Evolutionary conservation across 2,888 invertebrate species (phyloP).

Genomic region (Drosophila suboccidentalis): DNA sequence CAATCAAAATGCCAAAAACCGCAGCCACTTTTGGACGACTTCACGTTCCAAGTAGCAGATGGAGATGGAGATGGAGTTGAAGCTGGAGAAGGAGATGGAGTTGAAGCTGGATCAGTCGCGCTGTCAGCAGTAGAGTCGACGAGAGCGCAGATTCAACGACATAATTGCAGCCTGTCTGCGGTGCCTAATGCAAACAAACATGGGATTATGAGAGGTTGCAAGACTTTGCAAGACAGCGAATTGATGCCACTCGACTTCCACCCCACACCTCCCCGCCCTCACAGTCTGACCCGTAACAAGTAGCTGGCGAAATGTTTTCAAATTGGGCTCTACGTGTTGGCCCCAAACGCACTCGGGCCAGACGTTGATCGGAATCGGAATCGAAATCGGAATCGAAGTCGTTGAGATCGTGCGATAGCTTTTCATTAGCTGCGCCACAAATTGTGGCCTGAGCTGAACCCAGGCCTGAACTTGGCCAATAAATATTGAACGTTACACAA

Average conservation of each 20-base stretch:
- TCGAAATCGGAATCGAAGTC: conserved; percentile 24
- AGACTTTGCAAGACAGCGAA: conserved; percentile 35
- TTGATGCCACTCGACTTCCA: conserved; percentile 45
- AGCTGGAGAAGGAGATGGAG: conserved; percentile 11
- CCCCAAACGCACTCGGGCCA: conserved; percentile 63
- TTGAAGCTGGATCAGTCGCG: conserved; percentile 29
- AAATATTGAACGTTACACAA: conserved; percentile 27
- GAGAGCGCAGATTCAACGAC: conserved; percentile 65
- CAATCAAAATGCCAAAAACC: conserved; percentile 78
- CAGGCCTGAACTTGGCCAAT: conserved; percentile 57
- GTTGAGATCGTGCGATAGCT: conserved; percentile 75
- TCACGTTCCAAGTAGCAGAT: conserved; percentile 27
- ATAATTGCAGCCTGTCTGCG: conserved; percentile 79
- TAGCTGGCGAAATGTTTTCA: conserved; percentile 74
- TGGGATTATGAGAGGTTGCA: conserved; percentile 73
- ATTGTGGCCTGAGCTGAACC: conserved; percentile 69
- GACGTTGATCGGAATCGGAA: conserved; percentile 26
- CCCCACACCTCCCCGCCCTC: background rate
- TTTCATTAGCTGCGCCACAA: conserved; percentile 75
- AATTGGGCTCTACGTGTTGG: conserved; percentile 79
- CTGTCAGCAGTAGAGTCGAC: conserved; percentile 43
- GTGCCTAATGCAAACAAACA: conserved; percentile 81
- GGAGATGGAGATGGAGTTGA: conserved; percentile 15
- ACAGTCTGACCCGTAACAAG: conserved; percentile 73
- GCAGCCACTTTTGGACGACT: conserved; percentile 44